Conservation (phyloP, 2,113 vertebrate species). For the Illadopsis cleaveri region DNA sequence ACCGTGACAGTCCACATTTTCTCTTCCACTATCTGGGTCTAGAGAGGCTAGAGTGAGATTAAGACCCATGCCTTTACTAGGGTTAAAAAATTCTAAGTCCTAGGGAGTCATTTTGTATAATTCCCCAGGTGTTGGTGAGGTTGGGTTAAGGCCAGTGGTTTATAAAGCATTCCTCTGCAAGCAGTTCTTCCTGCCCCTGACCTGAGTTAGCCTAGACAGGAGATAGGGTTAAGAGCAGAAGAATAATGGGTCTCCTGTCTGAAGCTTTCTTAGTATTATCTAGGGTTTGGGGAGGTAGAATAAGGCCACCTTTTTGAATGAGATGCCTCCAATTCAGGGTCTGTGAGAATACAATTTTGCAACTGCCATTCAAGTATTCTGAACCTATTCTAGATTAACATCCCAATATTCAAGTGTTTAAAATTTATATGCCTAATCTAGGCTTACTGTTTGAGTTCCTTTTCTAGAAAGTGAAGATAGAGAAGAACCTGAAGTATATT, state of each 20-base stretch:
- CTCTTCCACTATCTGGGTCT: not conserved
- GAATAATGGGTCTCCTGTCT: not conserved
- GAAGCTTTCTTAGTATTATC: not conserved
- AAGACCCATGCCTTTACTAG: not conserved
- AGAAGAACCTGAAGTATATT: not conserved
- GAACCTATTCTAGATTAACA: not conserved
- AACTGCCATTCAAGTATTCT: not conserved
- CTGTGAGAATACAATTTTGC: not conserved
- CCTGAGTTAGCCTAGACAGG: not conserved
- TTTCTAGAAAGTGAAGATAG: not conserved
- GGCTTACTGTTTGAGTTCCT: not conserved
- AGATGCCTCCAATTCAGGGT: not conserved
- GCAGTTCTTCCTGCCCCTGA: not conserved
- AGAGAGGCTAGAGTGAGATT: not conserved
- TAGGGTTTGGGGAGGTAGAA: not conserved
- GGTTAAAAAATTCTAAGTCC: not conserved
- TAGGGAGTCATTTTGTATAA: accelerated
- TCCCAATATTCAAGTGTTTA: not conserved
- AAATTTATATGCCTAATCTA: not conserved
- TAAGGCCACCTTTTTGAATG: not conserved
- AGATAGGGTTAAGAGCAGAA: not conserved
- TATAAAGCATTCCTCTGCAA: not conserved
- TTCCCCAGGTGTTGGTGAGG: not conserved
- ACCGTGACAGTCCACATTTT: not conserved
- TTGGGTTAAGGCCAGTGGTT: not conserved